These are phyloP conservation scores for Alosa alosa DNA, from an alignment of 2,113 vertebrate genomes.

Conservation along the genomic window DNA sequence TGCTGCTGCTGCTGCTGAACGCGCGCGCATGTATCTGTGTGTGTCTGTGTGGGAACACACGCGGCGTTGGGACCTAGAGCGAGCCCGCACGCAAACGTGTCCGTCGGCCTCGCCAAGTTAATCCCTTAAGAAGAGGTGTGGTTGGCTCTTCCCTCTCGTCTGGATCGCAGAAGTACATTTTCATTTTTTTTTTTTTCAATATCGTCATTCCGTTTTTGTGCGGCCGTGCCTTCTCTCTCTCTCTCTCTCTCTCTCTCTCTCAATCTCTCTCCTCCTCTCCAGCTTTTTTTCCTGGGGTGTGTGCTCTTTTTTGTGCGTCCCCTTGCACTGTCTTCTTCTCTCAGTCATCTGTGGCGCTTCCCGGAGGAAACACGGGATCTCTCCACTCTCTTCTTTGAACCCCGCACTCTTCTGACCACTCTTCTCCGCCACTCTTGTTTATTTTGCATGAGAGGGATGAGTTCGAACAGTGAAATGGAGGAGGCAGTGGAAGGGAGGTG, in stretches of 20 bases:
- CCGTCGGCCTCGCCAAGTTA: slow-evolving; percentile 63
- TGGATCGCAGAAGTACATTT: slow-evolving; percentile 21
- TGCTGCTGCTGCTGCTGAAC: background rate
- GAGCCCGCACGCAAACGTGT: slow-evolving; percentile 38
- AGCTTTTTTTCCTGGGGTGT: slow-evolving; percentile 42
- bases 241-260: background rate
- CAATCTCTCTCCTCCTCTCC: slow-evolving; percentile 44
- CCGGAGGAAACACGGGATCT: background rate
- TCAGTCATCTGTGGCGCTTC: slow-evolving; percentile 1
- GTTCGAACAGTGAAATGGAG: slow-evolving; percentile 65
- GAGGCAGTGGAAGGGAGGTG: slow-evolving; percentile 71
- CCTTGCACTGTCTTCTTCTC: background rate
- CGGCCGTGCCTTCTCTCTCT: background rate
- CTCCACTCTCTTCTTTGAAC: slow-evolving; percentile 39
- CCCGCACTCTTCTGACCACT: slow-evolving; percentile 17
- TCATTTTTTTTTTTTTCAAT: slow-evolving; percentile 15
- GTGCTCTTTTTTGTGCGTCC: background rate
- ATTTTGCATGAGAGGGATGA: slow-evolving; percentile 55
- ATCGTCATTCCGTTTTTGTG: slow-evolving; percentile 25
- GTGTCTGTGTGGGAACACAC: slow-evolving; percentile 41
- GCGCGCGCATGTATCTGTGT: slow-evolving; percentile 40
- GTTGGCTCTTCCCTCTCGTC: slow-evolving; percentile 44
- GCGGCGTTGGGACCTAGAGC: slow-evolving; percentile 35
- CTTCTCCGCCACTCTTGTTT: background rate
- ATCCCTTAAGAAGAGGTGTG: slow-evolving; percentile 74